These are phyloP conservation scores for Daboia siamensis DNA, from an alignment of 2,113 vertebrate genomes.

Conservation along the genomic window DNA sequence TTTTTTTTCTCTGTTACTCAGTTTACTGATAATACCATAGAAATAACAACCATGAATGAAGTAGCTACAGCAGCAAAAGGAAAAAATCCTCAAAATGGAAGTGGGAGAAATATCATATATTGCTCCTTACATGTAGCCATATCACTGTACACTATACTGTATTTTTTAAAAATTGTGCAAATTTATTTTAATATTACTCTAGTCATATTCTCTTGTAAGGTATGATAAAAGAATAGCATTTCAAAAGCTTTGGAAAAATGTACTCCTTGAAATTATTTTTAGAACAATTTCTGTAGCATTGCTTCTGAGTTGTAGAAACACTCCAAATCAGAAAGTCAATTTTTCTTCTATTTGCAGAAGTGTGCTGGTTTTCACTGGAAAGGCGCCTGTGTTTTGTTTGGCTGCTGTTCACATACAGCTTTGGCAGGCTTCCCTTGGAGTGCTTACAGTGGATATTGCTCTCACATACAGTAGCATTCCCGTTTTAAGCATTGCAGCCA, in stretches of 20 bases:
- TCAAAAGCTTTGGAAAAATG: slow-evolving; percentile 59
- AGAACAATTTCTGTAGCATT: slow-evolving; percentile 77
- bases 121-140: neutral
- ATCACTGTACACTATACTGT: neutral
- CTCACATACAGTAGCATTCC: slow-evolving; percentile 78
- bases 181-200: slow-evolving; percentile 47
- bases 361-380: slow-evolving; percentile 82
- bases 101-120: neutral
- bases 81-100: neutral
- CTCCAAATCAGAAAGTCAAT: slow-evolving; percentile 81
- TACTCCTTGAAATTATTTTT: slow-evolving; percentile 74
- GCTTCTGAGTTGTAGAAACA: slow-evolving; percentile 77
- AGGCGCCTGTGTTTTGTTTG: slow-evolving; percentile 94
- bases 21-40: neutral
- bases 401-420: slow-evolving; percentile 86
- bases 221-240: slow-evolving; percentile 68
- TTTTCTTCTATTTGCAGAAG: slow-evolving; percentile 89
- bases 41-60: neutral
- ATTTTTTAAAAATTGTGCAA: slow-evolving; percentile 25
- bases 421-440: slow-evolving; percentile 88
- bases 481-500: slow-evolving; percentile 75
- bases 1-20: neutral
- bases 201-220: slow-evolving; percentile 66
- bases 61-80: neutral
- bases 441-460: slow-evolving; percentile 81